Evolutionary conservation across 2,113 vertebrate genomes (phyloP).

Genomic region (Phalacrocorax brasilianus): DNA sequence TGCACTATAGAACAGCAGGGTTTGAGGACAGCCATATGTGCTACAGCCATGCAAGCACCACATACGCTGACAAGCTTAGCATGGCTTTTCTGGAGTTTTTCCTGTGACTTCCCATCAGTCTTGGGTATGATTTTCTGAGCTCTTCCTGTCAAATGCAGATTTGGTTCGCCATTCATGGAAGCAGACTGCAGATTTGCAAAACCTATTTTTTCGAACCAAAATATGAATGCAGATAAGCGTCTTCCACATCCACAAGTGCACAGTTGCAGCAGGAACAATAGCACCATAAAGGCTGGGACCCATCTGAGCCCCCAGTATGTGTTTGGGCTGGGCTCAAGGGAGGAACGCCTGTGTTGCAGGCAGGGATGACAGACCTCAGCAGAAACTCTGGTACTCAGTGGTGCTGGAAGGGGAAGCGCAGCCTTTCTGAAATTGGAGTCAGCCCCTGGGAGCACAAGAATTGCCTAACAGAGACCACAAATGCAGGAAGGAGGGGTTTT

Average conservation of each 20-base stretch:
- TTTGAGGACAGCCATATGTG: neutral
- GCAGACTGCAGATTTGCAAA: neutral
- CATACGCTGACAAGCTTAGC: accelerated
- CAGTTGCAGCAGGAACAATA: accelerated
- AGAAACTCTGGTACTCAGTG: neutral
- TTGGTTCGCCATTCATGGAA: neutral
- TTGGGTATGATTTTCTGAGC: neutral
- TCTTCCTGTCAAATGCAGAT: neutral
- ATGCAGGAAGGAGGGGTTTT: neutral
- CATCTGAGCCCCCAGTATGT: accelerated
- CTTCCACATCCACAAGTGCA: neutral
- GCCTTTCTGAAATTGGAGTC: neutral
- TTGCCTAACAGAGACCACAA: neutral
- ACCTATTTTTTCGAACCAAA: neutral
- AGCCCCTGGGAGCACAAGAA: neutral
- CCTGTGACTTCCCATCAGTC: neutral
- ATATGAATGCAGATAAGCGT: neutral
- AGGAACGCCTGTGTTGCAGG: accelerated
- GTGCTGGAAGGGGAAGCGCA: neutral
- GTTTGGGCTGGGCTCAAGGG: neutral
- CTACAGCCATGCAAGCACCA: neutral
- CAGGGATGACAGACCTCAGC: neutral
- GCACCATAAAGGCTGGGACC: neutral
- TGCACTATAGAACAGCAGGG: neutral
- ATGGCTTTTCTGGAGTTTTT: neutral